Percentiles rank a stretch among this genome's conserved stretches.
These are phyloP conservation scores for Paraescarpia echinospica DNA, from an alignment of 1,140 invertebrate species.

Conservation along the genomic window DNA sequence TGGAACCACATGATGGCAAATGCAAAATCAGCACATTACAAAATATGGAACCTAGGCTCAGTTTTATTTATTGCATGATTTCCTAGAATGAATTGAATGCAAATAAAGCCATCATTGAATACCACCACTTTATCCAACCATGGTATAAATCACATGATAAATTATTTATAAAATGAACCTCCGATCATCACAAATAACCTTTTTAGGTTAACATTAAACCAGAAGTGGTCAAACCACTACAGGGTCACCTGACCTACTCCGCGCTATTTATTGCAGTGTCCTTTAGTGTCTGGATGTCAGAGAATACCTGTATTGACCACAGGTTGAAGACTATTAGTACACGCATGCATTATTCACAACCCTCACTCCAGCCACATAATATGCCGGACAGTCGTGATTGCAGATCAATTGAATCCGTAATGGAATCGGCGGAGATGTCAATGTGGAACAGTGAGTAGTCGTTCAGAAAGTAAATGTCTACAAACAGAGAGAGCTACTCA, in stretches of 20 bases:
- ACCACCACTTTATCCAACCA: not conserved
- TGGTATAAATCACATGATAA: not conserved
- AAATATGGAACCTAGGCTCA: too few relatives aligned
- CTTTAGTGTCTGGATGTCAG: not conserved
- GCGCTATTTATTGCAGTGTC: not conserved
- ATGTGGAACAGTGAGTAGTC: not conserved
- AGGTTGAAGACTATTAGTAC: not conserved
- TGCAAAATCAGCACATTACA: too few relatives aligned
- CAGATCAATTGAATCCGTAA: not conserved
- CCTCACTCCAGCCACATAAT: not conserved
- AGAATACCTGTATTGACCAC: not conserved
- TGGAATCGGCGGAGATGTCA: not conserved
- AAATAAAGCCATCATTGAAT: not conserved
- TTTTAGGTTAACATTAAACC: too few relatives aligned
- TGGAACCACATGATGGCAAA: too few relatives aligned
- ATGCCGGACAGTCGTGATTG: not conserved
- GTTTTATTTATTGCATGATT: too few relatives aligned
- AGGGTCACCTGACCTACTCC: not conserved
- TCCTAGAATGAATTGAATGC: not conserved
- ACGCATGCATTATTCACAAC: not conserved
- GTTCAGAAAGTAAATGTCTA: not conserved
- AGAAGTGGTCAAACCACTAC: not conserved
- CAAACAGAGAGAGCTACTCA: not conserved
- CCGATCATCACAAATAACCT: not conserved
- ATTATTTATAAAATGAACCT: not conserved